Evolutionary conservation across 2,797 vertebrate species (phyloP).

Genomic region (Nannoperca obscura): DNA sequence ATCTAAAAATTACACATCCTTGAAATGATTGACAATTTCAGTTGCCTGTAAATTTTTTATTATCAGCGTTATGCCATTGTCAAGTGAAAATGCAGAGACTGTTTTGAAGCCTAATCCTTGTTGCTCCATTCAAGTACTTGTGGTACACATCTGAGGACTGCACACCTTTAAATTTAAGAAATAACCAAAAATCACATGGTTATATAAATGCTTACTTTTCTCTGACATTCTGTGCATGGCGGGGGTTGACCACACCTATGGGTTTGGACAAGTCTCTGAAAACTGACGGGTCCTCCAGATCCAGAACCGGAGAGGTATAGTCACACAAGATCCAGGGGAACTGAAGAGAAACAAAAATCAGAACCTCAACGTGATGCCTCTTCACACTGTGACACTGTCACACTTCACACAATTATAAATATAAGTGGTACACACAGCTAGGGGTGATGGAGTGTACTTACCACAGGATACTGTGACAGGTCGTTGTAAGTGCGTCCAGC

Average conservation of each 20-base stretch:
- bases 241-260: slow-evolving; percentile 94
- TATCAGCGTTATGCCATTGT: background rate
- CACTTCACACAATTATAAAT: too few relatives aligned
- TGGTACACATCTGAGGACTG: background rate
- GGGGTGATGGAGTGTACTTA: slow-evolving; percentile 72
- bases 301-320: slow-evolving; percentile 90
- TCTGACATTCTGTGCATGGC: slow-evolving; percentile 93
- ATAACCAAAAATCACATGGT: background rate
- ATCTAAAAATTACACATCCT: background rate
- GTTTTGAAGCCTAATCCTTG: background rate
- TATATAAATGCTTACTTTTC: slow-evolving; percentile 90
- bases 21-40: background rate
- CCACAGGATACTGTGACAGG: slow-evolving; percentile 98
- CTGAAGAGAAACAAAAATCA: slow-evolving; percentile 74
- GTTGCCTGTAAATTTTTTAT: background rate
- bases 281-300: slow-evolving; percentile 90
- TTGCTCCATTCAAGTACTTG: background rate
- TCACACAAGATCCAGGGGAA: slow-evolving; percentile 97
- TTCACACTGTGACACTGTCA: background rate
- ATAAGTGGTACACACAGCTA: background rate
- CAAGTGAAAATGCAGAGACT: background rate
- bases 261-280: slow-evolving; percentile 98
- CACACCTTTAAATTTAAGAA: background rate
- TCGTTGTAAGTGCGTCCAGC: slow-evolving; percentile 97
- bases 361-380: slow-evolving; percentile 4